These are phyloP conservation scores for Sicus ferrugineus DNA, from an alignment of 2,888 invertebrate species.

Conservation along the genomic window DNA sequence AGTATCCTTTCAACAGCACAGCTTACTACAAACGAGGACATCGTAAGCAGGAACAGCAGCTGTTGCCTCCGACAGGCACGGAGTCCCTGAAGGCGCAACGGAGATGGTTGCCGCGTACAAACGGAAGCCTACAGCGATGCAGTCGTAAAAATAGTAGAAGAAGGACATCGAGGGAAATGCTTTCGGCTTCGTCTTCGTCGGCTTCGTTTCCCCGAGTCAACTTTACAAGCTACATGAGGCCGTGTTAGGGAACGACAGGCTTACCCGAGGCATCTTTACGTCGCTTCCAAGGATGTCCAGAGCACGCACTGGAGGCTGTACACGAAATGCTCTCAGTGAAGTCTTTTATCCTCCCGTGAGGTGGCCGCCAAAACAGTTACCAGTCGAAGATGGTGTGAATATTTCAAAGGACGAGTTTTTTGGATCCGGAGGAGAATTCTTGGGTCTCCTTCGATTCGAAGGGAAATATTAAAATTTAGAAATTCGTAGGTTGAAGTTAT, in stretches of 20 bases:
- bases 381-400: no score
- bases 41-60: neutral
- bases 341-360: no score
- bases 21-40: constrained; percentile 23
- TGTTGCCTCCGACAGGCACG: no score
- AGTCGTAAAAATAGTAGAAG: constrained; percentile 19
- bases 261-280: constrained; percentile 23
- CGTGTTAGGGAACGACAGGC: neutral
- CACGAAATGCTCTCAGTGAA: neutral
- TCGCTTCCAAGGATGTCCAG: neutral
- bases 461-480: no score
- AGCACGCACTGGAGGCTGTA: neutral
- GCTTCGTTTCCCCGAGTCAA: no score
- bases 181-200: neutral
- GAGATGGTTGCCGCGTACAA: neutral
- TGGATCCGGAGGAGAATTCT: no score
- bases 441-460: no score
- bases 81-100: neutral
- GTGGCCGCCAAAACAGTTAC: no score
- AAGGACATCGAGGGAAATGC: neutral
- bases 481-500: no score
- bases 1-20: constrained; percentile 39
- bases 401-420: no score
- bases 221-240: neutral
- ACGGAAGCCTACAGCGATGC: neutral